Evolutionary conservation across 2,113 vertebrate genomes (phyloP).

Genomic region (Anolis carolinensis): DNA sequence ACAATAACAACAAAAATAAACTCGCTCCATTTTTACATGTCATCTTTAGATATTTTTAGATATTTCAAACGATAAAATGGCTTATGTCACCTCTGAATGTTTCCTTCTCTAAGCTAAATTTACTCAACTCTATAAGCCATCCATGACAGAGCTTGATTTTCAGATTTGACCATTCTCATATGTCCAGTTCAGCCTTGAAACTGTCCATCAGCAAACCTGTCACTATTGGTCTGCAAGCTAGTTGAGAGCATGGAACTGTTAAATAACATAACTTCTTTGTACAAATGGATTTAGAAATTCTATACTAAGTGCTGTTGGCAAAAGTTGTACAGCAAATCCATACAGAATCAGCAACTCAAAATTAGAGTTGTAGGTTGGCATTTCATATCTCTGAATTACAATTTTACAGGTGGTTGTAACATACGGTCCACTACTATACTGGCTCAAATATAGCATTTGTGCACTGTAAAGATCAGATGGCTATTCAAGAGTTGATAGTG

Average conservation of each 20-base stretch:
- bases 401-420: not conserved
- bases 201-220: not conserved
- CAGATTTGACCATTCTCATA: not conserved
- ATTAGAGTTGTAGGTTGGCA: not conserved
- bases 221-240: not conserved
- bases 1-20: too few relatives aligned
- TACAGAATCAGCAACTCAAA: not conserved
- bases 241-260: not conserved
- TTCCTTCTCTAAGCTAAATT: too few relatives aligned
- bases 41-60: too few relatives aligned
- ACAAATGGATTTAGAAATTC: not conserved
- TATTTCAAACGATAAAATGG: too few relatives aligned
- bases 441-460: not conserved
- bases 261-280: not conserved
- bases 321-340: not conserved
- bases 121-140: too few relatives aligned
- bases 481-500: not conserved
- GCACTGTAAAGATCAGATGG: not conserved
- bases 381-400: not conserved
- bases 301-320: not conserved
- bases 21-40: too few relatives aligned
- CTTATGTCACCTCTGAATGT: too few relatives aligned
- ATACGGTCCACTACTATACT: not conserved
- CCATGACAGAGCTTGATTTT: too few relatives aligned
- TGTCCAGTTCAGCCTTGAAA: not conserved